Percentiles rank a stretch among this genome's conserved stretches.
Conservation (phyloP, 1,140 invertebrate species). For the Penaeus vannamei region DNA sequence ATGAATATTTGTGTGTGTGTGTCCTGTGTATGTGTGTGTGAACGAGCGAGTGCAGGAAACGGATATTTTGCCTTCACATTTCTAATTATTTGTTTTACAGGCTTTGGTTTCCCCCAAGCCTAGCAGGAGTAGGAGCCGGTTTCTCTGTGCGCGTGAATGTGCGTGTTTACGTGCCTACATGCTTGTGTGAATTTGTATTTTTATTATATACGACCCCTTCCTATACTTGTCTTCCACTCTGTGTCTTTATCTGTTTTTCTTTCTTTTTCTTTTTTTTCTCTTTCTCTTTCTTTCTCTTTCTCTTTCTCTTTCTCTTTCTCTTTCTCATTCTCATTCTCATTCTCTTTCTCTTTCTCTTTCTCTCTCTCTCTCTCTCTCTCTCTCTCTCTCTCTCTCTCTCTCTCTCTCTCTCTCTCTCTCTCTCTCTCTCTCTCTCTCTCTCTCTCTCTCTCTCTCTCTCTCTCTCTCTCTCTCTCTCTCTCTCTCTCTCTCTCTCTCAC, state of each 20-base stretch:
- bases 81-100: constrained; percentile 23
- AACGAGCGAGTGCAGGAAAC: too few species aligned
- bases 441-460: neutral
- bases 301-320: neutral
- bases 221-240: too few species aligned
- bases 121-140: neutral
- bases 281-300: too few species aligned
- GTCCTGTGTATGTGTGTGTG: too few species aligned
- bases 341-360: neutral
- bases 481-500: neutral
- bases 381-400: constrained; percentile 2
- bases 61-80: neutral
- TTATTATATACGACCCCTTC: neutral
- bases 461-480: constrained; percentile 9
- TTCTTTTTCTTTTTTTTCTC: too few species aligned
- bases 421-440: too few species aligned
- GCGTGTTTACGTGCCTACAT: too few species aligned
- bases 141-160: too few species aligned
- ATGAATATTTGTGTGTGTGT: too few species aligned
- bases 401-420: constrained; percentile 4
- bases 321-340: neutral
- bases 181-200: too few species aligned
- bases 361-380: neutral
- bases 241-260: neutral
- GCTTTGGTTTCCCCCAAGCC: constrained; percentile 38